These are phyloP conservation scores for Melinaea menophilus DNA, from an alignment of 2,888 invertebrate species.

Conservation along the genomic window DNA sequence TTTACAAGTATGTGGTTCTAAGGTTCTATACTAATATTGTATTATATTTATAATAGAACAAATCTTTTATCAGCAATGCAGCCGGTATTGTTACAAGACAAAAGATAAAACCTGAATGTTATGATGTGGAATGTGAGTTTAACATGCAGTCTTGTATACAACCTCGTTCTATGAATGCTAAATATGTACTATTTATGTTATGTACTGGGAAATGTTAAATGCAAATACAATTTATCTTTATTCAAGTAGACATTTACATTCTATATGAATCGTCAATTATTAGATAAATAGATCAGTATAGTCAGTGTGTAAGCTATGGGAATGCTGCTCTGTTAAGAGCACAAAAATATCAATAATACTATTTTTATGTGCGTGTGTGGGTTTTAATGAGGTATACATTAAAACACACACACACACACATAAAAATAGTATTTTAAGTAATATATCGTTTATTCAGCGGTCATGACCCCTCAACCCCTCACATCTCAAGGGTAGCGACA, in stretches of 20 bases:
- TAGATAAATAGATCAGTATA: too few species aligned
- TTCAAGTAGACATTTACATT: too few species aligned
- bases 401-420: not conserved
- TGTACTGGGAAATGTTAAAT: not conserved
- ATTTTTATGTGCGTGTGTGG: too few species aligned
- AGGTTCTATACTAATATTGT: not conserved
- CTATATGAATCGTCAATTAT: too few species aligned
- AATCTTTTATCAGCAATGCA: not conserved
- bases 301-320: too few species aligned
- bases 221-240: not conserved
- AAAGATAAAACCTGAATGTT: conserved; percentile 21
- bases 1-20: not conserved
- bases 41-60: not conserved
- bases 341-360: too few species aligned
- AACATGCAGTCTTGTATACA: conserved; percentile 20
- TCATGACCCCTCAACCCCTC: conserved; percentile 8
- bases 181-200: not conserved
- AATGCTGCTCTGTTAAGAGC: too few species aligned
- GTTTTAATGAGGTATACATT: not conserved
- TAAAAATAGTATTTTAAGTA: not conserved
- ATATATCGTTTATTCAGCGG: not conserved
- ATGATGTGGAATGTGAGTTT: conserved; percentile 22
- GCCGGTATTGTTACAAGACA: conserved; percentile 21
- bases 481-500: not conserved
- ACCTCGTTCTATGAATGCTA: conserved; percentile 21